Evolutionary conservation across 2,797 vertebrate species (phyloP), one percentile per base, ranked within the genome.

Genomic region (Onychomys torridus): DNA sequence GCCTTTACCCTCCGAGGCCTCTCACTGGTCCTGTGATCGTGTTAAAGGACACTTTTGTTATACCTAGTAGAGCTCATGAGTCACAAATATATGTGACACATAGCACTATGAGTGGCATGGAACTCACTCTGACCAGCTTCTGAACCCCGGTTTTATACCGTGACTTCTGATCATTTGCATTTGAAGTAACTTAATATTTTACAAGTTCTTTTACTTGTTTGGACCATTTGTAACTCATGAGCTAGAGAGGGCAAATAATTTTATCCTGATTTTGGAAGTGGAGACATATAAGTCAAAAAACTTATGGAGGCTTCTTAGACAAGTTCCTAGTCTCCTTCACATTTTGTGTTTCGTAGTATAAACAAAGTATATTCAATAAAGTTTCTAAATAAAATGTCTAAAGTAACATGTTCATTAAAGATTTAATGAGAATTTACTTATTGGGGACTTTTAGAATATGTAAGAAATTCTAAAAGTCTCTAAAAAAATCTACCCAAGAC

Each of bases 381-480:
- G n/a, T n/a, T n/a, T n/a, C n/a, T n/a, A n/a, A 78, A 67, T 91
- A 71, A 94, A 67, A 63, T 67, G 63, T 89, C 95, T 40, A 83
- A 95, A 91, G 40, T 52, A 91, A 57, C 61, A 40, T 85, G 5
- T 12, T 59, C 14, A 83, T 79, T 95, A 65, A 82, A 81, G 59
- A 77, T 71, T 94, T 93, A 93, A 84, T 75, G 87, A 69, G 78
- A 89, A 65, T 92, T 97, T 75, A 73, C 88, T 93, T 95, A 94
- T 55, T 92, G 82, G 88, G 88, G 40, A 91, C 84, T 78, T 87
- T 79, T 89, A 32, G 2, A 65, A 89, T 40, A 71, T 86, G 10
- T 1, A 71, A 89, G 25, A 86, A 93, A 67, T 73, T 91, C 67
- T 63, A 75, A 75, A 89, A 82, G 4, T 76, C 43, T 88, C 9